Base-by-base conservation (phyloP, 2,888 invertebrate genomes). In the Sabatieria punctata region DNA sequence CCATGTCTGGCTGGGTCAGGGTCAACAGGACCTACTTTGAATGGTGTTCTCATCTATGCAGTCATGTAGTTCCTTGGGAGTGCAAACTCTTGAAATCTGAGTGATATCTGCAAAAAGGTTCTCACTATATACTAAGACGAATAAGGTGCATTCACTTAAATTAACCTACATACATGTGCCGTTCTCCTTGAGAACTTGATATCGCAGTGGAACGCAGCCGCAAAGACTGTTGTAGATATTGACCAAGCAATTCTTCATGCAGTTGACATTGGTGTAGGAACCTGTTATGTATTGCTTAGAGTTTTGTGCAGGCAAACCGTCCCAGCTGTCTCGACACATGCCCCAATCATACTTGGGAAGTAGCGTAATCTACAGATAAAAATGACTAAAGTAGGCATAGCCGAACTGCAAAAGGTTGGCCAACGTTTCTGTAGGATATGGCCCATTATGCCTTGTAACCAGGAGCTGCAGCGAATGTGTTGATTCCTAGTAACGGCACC, bases 261-360 rank as follows among this genome's bases (percentile, higher is more conserved):
- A 58, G 39, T 58, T 38, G 38, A 13, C 19, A 8, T 6, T n/a
- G n/a, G 6, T 6, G n/a, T 38, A 38, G 38, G 38, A 18, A n/a
- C 22, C 22, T 38, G 8, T 6, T 8, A 18, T n/a, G 6, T 18
- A 13, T n/a, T 38, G 6, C 11, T 11, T n/a, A n/a, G 38, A 18
- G 6, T 38, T 21, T n/a, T n/a, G n/a, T n/a, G n/a, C n/a, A n/a
- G n/a, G n/a, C n/a, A n/a, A n/a, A n/a, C n/a, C n/a, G 25, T 48
- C 40, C 54, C 51, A 51, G 24, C 35, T 36, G n/a, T 24, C 43
- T 25, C 51, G 49, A 39, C 58, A 58, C 4, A 52, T 44, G 15
- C 58, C 58, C 57, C 58, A 58, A 38, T 57, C 52, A 22, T 46
- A 38, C 30, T 49, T 45, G 15, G 52, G 51, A n/a, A 58, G 43